Evolutionary conservation across 2,113 vertebrate species (phyloP).

Genomic region (Anguilla rostrata): DNA sequence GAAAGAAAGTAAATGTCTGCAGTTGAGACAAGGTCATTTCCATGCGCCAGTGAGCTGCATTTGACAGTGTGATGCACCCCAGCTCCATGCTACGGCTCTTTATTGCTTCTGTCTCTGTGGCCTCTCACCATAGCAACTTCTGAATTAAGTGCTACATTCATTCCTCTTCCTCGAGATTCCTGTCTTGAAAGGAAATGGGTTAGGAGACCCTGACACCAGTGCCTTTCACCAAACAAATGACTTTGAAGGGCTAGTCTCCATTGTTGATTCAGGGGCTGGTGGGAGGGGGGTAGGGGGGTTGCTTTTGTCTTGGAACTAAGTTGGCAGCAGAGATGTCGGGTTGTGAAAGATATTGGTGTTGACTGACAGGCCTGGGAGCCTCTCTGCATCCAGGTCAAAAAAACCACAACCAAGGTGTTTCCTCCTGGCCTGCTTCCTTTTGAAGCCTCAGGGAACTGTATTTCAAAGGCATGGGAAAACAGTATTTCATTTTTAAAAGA

Average conservation of each 20-base stretch:
- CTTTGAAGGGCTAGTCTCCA: constrained; percentile 8
- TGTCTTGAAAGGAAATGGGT: constrained; percentile 39
- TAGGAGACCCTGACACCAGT: constrained; percentile 31
- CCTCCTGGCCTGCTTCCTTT: constrained; percentile 48
- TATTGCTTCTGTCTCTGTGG: neutral
- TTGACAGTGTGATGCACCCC: neutral
- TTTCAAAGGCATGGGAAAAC: constrained; percentile 33
- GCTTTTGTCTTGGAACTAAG: constrained; percentile 23
- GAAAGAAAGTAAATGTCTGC: neutral
- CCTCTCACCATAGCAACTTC: neutral
- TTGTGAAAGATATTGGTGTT: constrained; percentile 18
- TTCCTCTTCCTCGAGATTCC: constrained; percentile 21
- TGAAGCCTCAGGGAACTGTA: constrained; percentile 39
- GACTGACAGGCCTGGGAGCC: constrained; percentile 41
- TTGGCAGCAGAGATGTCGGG: neutral
- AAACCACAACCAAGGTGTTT: constrained; percentile 48
- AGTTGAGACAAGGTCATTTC: neutral
- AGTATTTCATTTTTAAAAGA: neutral
- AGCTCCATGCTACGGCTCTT: neutral
- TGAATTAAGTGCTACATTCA: constrained; percentile 32
- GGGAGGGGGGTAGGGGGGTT: neutral
- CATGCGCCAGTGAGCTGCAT: neutral
- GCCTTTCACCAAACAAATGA: constrained; percentile 35
- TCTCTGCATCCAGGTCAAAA: constrained; percentile 61
- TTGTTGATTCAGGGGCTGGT: constrained; percentile 17